Evolutionary conservation across 2,797 vertebrate species (phyloP).

Genomic region (Cynopterus sphinx): DNA sequence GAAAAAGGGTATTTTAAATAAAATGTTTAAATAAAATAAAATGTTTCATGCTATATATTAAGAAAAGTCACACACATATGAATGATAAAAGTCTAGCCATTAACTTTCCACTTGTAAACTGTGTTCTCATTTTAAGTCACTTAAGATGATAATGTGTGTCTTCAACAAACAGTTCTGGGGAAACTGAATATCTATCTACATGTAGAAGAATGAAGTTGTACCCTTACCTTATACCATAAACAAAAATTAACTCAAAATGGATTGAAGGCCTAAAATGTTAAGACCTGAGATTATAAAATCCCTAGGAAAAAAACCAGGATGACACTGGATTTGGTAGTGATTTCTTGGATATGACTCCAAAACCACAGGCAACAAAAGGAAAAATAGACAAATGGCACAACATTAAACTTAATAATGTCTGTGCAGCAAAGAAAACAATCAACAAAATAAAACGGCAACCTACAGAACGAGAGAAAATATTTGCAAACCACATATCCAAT

Average conservation of each 20-base stretch:
- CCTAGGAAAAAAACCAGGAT: neutral
- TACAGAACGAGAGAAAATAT: neutral
- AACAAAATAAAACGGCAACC: neutral
- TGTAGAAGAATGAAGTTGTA: neutral
- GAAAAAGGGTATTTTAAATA: conserved; percentile 19
- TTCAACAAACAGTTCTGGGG: neutral
- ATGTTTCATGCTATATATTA: neutral
- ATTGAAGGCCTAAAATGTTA: neutral
- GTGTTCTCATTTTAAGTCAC: neutral
- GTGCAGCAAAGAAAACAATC: neutral
- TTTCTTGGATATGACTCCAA: neutral
- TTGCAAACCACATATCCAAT: neutral
- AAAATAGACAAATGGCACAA: neutral
- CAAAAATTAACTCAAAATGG: conserved; percentile 25
- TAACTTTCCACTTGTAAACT: neutral
- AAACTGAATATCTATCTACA: neutral
- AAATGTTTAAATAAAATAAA: neutral
- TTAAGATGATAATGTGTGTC: neutral
- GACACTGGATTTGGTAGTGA: neutral
- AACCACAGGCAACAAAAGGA: neutral
- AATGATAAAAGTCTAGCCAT: neutral
- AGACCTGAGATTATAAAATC: neutral
- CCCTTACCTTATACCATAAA: neutral
- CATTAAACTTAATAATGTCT: neutral
- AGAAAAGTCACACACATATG: conserved; percentile 8